These are phyloP conservation scores for Rhadina sibilatrix DNA, from an alignment of 2,113 vertebrate species.

Conservation along the genomic window DNA sequence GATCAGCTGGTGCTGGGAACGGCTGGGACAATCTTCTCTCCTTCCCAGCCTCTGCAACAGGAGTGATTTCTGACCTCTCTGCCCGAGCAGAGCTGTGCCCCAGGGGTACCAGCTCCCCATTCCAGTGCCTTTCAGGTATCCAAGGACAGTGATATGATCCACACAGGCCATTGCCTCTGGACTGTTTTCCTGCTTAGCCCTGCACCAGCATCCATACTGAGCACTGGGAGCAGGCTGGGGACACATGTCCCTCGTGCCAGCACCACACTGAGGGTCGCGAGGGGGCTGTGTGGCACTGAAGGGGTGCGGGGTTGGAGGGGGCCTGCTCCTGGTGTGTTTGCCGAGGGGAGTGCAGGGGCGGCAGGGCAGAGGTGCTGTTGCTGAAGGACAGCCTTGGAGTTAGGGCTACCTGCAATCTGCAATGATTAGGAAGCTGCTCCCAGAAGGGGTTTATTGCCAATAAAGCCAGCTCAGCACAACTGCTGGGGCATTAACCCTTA, in stretches of 20 bases:
- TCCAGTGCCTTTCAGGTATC: neutral
- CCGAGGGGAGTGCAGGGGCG: rapidly evolving
- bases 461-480: conserved; percentile 38
- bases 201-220: neutral
- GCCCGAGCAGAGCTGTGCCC: neutral
- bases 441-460: neutral
- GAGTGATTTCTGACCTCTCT: neutral
- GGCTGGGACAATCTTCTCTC: neutral
- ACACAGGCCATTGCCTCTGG: neutral
- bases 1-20: neutral
- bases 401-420: conserved; percentile 11
- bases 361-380: conserved; percentile 3
- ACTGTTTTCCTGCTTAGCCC: neutral
- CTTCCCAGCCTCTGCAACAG: neutral
- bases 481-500: conserved; percentile 29
- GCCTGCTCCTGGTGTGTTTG: neutral
- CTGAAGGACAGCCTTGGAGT: conserved; percentile 4
- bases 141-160: neutral
- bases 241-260: rapidly evolving
- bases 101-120: neutral
- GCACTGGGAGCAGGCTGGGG: neutral
- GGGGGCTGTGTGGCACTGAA: neutral
- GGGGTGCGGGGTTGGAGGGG: neutral
- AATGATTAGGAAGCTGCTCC: conserved; percentile 30
- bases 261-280: neutral